Evolutionary conservation across 2,797 vertebrate species (phyloP).

Genomic region (Gymnothorax javanicus): DNA sequence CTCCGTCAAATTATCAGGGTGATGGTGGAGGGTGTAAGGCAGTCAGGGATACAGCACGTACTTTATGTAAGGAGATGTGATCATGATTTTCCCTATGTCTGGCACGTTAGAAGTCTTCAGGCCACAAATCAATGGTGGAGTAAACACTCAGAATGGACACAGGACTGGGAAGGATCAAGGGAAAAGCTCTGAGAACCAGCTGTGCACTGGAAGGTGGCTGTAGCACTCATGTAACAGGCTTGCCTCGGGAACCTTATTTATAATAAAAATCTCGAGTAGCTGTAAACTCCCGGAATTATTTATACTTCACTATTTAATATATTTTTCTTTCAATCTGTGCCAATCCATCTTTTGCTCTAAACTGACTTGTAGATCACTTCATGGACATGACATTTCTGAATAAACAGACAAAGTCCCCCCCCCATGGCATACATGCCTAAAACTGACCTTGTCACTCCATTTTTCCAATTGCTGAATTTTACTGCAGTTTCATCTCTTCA

Average conservation of each 20-base stretch:
- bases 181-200: not conserved
- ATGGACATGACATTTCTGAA: not conserved
- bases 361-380: not conserved
- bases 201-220: slow-evolving; percentile 28
- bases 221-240: slow-evolving; percentile 39
- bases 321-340: not conserved
- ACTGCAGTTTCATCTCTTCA: slow-evolving; percentile 64
- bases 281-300: slow-evolving; percentile 40
- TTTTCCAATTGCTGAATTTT: slow-evolving; percentile 57
- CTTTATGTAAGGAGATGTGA: slow-evolving; percentile 37
- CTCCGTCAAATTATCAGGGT: slow-evolving; percentile 31
- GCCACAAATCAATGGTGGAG: slow-evolving; percentile 45
- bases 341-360: not conserved
- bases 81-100: slow-evolving; percentile 45
- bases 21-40: not conserved
- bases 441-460: slow-evolving; percentile 56
- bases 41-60: not conserved
- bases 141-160: slow-evolving; percentile 52
- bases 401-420: not conserved
- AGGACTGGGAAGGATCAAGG: slow-evolving; percentile 33
- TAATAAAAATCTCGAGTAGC: slow-evolving; percentile 43
- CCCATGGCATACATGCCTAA: slow-evolving; percentile 52
- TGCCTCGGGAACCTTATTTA: slow-evolving; percentile 28
- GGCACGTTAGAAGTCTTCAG: slow-evolving; percentile 49
- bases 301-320: slow-evolving; percentile 30